A percentile compares a stretch with the other conserved stretches of the same genome.
phyloP scores from a whole-genome alignment of 2,797 vertebrate genomes.

The Dromococcyx pavoninus region DNA sequence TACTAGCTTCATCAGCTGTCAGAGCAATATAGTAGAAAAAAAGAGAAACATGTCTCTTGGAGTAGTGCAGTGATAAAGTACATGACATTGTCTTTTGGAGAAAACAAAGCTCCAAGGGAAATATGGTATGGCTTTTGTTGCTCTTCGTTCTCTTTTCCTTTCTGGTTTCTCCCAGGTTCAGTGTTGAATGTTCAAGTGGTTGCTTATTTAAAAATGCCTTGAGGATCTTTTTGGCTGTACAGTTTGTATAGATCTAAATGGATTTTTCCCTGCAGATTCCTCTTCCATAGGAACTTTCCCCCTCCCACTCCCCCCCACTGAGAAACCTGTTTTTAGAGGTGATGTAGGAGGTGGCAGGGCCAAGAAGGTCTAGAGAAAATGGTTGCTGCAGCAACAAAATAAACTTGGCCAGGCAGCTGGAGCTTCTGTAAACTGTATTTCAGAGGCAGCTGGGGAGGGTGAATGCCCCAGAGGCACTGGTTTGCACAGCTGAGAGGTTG shows the following conservation, averaged over 20 bases:
- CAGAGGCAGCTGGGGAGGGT: background rate
- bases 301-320: background rate
- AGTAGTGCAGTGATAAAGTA: background rate
- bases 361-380: background rate
- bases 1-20: background rate
- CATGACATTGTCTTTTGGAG: background rate
- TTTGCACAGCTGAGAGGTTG: background rate
- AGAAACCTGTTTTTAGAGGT: background rate
- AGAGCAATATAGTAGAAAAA: background rate
- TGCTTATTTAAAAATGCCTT: background rate
- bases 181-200: background rate
- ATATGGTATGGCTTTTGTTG: background rate
- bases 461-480: background rate
- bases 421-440: background rate
- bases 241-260: background rate
- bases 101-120: background rate
- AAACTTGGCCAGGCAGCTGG: background rate
- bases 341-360: background rate
- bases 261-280: background rate
- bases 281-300: background rate
- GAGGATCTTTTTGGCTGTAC: background rate
- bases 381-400: background rate
- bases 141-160: background rate
- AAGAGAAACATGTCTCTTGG: background rate
- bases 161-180: background rate